Base-by-base conservation (phyloP, 1,140 invertebrate species). In the Drosophila baimaii region DNA sequence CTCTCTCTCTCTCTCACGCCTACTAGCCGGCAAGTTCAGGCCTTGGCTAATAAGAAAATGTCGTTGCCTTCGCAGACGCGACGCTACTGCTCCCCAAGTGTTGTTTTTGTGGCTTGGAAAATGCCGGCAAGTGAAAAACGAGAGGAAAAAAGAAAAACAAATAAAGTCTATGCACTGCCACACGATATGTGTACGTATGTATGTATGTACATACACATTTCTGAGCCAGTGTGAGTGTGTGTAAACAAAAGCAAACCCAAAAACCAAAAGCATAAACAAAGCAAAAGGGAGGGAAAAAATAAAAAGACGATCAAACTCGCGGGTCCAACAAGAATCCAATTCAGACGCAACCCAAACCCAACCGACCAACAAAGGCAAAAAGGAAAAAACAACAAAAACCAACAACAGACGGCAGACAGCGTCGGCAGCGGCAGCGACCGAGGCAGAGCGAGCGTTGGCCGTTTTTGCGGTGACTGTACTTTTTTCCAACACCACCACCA, bases 391-490 rank as follows among this genome's bases (percentile, higher is more conserved):
- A 69, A 55, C 46, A 65, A 39, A 59, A 61, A 23, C 49, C 47
- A 46, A 64, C 52, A 72, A 62, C 62, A 66, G 29, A 58, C 59
- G 62, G 71, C 52, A 61, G 44, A 69, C 58, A 44, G 56, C 68
- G 44, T 58, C 58, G 52, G 56, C 68, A 71, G 63, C 71, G 54
- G 57, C 77, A 47, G 49, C 79, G 72, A 44, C 63, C 43, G 57
- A 51, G 68, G 54, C 73, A 62, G 37, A 49, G 37, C 66, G 58
- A 59, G 39, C 61, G 61, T 77, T 77, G 74, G 46, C 71, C 77
- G 70, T 84, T 89, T 86, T 89, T 89, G 84, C 77, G 84, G 84
- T 88, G 84, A 89, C 84, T 89, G 84, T 89, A 89, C 84, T 90
- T 89, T 89, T 88, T 89, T 90, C 72, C 77, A 77, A 76, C 47